phyloP scores from a whole-genome alignment of 2,113 vertebrate species.

The Oreochromis niloticus region DNA sequence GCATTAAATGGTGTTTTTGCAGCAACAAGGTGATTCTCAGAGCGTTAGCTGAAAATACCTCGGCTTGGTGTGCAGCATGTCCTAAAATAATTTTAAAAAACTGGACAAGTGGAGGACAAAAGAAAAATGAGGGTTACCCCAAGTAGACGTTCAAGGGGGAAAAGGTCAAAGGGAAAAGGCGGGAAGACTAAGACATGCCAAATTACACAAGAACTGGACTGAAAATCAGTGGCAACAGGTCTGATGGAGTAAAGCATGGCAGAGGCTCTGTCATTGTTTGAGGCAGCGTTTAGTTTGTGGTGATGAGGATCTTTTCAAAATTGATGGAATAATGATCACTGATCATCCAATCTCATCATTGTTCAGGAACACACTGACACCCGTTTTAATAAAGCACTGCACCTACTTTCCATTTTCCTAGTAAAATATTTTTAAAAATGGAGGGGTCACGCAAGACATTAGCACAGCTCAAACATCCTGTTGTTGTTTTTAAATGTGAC shows the following conservation, averaged over 20 bases:
- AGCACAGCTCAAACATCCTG: neutral
- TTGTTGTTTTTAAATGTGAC: neutral
- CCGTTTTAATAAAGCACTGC: neutral
- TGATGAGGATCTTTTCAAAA: neutral
- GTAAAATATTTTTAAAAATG: neutral
- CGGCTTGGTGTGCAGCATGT: neutral
- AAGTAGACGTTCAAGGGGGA: neutral
- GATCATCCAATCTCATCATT: neutral
- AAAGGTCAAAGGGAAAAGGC: neutral
- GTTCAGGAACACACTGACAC: neutral
- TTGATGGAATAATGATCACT: neutral
- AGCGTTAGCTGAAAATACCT: neutral
- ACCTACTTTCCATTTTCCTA: fast-evolving
- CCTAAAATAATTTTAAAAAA: neutral
- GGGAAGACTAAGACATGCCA: neutral
- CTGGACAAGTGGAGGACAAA: neutral
- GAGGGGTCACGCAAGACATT: neutral
- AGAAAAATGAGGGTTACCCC: neutral
- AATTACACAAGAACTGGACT: neutral
- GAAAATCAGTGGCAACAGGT: neutral
- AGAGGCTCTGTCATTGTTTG: neutral
- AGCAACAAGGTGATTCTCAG: neutral
- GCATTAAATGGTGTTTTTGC: neutral
- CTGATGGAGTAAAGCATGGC: neutral
- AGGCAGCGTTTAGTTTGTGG: neutral